Conservation (phyloP, 2,797 vertebrate species). For the Clamator glandarius region DNA sequence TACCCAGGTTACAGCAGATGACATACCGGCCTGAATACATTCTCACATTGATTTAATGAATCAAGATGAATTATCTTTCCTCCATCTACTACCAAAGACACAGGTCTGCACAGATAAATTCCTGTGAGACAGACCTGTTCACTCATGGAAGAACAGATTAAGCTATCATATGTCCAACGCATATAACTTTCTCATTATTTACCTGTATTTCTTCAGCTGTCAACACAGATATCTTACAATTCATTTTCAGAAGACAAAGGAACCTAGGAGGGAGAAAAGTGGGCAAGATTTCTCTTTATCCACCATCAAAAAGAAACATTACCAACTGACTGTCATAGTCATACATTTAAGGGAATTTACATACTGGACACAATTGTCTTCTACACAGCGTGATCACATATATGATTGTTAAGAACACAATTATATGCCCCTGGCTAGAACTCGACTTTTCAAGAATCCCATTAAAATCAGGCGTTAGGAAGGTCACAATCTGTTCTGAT, state of each 20-base stretch:
- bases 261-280: not conserved
- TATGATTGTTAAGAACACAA: not conserved
- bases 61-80: not conserved
- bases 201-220: not conserved
- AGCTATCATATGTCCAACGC: not conserved
- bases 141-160: not conserved
- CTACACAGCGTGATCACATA: not conserved
- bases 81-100: not conserved
- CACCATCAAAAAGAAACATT: not conserved
- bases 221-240: not conserved
- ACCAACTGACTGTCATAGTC: not conserved
- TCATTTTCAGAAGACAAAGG: not conserved
- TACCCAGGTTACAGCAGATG: not conserved
- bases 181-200: not conserved
- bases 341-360: not conserved
- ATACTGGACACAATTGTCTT: not conserved
- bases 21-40: not conserved
- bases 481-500: constrained; percentile 51
- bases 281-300: not conserved
- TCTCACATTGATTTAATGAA: not conserved
- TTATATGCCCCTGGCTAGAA: not conserved
- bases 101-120: not conserved
- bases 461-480: not conserved
- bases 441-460: not conserved
- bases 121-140: not conserved